phyloP scores from a whole-genome alignment of 2,888 invertebrate genomes.

The Drosophila diplacantha region DNA sequence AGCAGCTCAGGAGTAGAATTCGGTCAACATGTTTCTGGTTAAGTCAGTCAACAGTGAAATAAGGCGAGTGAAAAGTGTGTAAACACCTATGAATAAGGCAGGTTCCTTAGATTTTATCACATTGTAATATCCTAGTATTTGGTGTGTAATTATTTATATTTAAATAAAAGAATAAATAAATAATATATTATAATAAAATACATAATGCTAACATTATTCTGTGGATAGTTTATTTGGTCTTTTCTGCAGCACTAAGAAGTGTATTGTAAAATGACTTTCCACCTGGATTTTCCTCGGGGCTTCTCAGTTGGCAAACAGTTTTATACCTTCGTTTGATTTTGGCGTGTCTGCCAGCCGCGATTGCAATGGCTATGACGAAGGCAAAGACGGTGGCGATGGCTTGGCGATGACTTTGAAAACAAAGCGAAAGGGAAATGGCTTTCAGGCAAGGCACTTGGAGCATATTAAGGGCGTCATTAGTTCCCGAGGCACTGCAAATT shows the following conservation, averaged over 20 bases:
- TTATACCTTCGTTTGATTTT: constrained; percentile 58
- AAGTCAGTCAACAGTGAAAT: constrained; percentile 24
- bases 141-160: not conserved
- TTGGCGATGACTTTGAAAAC: constrained; percentile 62
- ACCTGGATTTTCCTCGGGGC: not conserved
- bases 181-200: not conserved
- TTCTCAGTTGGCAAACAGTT: constrained; percentile 39
- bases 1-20: constrained; percentile 2
- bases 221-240: not conserved
- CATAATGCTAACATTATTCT: not conserved
- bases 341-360: constrained; percentile 51
- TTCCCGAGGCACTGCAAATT: constrained; percentile 70
- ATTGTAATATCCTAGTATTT: not conserved
- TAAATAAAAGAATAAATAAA: not conserved
- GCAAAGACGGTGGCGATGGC: constrained; percentile 23
- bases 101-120: not conserved
- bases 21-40: constrained; percentile 36
- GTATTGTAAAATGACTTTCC: constrained; percentile 16
- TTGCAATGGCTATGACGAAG: constrained; percentile 21
- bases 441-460: constrained; percentile 60
- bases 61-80: not conserved
- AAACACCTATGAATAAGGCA: not conserved
- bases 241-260: not conserved
- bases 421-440: constrained; percentile 60
- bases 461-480: constrained; percentile 76